Conservation (phyloP, 2,797 vertebrate species). For the Pteropus rufus region DNA sequence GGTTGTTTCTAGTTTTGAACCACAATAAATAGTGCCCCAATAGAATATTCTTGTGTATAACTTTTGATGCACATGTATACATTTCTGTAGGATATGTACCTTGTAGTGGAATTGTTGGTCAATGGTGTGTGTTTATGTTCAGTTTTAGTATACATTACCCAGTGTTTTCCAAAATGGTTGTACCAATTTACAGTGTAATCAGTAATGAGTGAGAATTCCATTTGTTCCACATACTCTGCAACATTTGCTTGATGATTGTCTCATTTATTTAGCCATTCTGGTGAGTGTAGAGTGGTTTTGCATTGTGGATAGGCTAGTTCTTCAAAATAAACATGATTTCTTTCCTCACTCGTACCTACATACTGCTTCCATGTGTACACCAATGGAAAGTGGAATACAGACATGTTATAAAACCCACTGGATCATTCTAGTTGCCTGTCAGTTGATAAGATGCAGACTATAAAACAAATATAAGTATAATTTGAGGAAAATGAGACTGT, state of each 20-base stretch:
- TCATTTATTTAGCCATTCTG: conserved; percentile 28
- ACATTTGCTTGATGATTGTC: background rate
- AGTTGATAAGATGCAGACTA: conserved; percentile 17
- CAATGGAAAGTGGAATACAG: background rate
- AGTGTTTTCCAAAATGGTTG: background rate
- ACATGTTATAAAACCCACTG: background rate
- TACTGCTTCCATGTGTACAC: background rate
- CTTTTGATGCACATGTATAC: background rate
- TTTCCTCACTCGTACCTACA: background rate
- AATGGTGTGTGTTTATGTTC: background rate
- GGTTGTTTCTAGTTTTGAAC: conserved; percentile 7
- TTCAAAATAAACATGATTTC: background rate
- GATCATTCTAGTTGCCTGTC: background rate
- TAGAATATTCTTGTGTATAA: background rate
- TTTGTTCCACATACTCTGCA: background rate
- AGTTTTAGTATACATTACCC: background rate
- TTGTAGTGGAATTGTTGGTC: background rate
- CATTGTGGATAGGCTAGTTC: background rate
- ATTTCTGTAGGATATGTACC: background rate
- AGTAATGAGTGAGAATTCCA: background rate
- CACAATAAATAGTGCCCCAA: background rate
- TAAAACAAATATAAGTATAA: conserved; percentile 36
- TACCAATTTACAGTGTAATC: background rate
- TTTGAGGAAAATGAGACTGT: conserved; percentile 24
- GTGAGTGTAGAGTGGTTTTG: background rate